Percentiles rank a stretch among this genome's conserved stretches.
phyloP scores from a whole-genome alignment of 2,113 vertebrate species.

The Dryoscopus gambensis region DNA sequence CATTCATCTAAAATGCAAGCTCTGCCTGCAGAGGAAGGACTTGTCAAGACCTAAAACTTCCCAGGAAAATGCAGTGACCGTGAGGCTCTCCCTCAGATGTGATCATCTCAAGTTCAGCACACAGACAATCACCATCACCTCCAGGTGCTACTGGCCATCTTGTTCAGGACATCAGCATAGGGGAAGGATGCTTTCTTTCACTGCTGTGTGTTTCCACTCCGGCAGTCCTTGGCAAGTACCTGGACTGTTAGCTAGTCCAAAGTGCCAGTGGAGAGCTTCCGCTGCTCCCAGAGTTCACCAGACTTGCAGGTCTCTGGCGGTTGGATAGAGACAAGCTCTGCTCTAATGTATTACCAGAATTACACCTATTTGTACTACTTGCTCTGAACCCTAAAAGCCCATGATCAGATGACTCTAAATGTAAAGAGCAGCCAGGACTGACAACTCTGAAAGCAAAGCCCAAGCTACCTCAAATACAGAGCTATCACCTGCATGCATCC shows the following conservation, averaged over 20 bases:
- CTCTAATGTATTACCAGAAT: neutral
- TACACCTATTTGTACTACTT: neutral
- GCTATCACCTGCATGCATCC: neutral
- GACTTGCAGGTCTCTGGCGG: neutral
- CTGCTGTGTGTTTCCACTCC: neutral
- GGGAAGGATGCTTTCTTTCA: neutral
- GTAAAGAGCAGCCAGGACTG: neutral
- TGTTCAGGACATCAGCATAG: neutral
- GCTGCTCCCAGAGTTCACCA: neutral
- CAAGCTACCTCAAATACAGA: neutral
- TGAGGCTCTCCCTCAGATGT: neutral
- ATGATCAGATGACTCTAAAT: neutral
- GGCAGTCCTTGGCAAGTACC: neutral
- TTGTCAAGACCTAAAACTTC: neutral
- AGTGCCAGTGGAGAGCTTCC: neutral
- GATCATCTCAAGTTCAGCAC: neutral
- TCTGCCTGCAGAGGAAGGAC: neutral
- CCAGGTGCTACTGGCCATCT: neutral
- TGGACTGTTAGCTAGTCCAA: neutral
- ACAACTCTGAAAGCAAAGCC: neutral
- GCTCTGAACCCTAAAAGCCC: neutral
- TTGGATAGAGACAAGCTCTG: neutral
- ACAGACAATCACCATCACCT: neutral
- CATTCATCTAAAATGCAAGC: neutral
- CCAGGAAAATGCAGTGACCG: neutral